These are phyloP conservation scores for Eupithecia exiguata DNA, from an alignment of 2,888 invertebrate genomes.

Conservation along the genomic window DNA sequence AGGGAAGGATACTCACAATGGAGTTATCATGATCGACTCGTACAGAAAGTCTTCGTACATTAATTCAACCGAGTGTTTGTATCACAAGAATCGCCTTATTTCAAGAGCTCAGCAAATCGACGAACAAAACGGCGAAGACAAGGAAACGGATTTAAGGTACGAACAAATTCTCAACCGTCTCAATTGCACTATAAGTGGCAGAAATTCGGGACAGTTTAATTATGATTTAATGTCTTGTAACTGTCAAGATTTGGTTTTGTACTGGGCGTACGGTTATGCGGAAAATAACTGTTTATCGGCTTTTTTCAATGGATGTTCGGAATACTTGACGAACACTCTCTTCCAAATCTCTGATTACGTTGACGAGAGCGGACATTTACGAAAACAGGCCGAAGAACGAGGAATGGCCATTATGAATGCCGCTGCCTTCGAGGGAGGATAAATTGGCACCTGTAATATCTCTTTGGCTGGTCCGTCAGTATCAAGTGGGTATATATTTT, in stretches of 20 bases:
- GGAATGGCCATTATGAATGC: background rate
- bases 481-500: too few species aligned
- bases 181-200: background rate
- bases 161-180: too few species aligned
- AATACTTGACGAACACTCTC: background rate
- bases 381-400: background rate
- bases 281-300: background rate
- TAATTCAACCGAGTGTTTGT: too few species aligned
- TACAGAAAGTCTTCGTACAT: too few species aligned
- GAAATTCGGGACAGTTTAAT: background rate
- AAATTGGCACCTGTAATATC: too few species aligned
- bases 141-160: too few species aligned
- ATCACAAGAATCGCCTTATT: too few species aligned
- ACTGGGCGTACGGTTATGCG: background rate
- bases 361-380: background rate
- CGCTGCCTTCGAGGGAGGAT: background rate
- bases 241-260: background rate
- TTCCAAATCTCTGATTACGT: background rate
- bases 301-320: background rate
- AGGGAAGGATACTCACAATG: too few species aligned
- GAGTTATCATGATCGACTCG: too few species aligned
- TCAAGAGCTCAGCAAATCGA: too few species aligned
- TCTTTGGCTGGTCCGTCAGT: too few species aligned
- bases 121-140: too few species aligned
- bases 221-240: background rate